Evolutionary conservation across 2,888 invertebrate species (phyloP).

Genomic region (Cryptus armator): DNA sequence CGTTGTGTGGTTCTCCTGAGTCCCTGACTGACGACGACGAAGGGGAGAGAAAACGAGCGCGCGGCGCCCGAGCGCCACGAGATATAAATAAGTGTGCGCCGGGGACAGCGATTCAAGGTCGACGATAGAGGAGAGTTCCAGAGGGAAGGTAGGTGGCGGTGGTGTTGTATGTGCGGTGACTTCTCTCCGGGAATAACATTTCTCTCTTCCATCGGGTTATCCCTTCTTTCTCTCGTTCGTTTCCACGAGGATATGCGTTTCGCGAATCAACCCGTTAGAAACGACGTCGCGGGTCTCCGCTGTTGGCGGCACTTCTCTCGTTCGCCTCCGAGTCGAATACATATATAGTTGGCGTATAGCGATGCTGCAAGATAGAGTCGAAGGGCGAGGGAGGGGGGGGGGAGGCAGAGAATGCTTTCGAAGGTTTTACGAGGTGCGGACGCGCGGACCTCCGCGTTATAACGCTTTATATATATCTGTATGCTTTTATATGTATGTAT

Average conservation of each 20-base stretch:
- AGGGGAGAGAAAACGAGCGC: slow-evolving; percentile 17
- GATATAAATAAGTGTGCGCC: slow-evolving; percentile 66
- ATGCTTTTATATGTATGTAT: not conserved
- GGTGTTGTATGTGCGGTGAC: slow-evolving; percentile 15
- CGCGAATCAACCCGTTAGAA: slow-evolving; percentile 27
- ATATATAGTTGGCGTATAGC: not conserved
- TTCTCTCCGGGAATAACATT: not conserved
- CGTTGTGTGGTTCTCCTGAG: slow-evolving; percentile 30
- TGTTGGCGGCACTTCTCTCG: not conserved
- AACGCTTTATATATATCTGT: slow-evolving; percentile 5
- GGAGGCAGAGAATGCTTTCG: not conserved
- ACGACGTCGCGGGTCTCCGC: slow-evolving; percentile 17
- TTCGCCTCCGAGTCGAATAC: not conserved
- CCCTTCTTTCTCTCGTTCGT: slow-evolving; percentile 33
- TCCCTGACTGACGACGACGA: slow-evolving; percentile 29
- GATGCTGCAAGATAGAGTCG: not conserved
- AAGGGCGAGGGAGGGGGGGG: not conserved
- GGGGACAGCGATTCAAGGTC: slow-evolving; percentile 65
- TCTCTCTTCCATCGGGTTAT: slow-evolving; percentile 28
- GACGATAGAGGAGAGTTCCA: slow-evolving; percentile 62
- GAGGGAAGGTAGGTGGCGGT: slow-evolving; percentile 49
- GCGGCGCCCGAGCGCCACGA: slow-evolving; percentile 32
- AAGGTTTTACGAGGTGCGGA: slow-evolving; percentile 73
- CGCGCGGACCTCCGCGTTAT: slow-evolving; percentile 33
- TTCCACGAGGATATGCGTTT: slow-evolving; percentile 23